Base-by-base conservation (phyloP, 2,113 vertebrate genomes). In the Phainopepla nitens region DNA sequence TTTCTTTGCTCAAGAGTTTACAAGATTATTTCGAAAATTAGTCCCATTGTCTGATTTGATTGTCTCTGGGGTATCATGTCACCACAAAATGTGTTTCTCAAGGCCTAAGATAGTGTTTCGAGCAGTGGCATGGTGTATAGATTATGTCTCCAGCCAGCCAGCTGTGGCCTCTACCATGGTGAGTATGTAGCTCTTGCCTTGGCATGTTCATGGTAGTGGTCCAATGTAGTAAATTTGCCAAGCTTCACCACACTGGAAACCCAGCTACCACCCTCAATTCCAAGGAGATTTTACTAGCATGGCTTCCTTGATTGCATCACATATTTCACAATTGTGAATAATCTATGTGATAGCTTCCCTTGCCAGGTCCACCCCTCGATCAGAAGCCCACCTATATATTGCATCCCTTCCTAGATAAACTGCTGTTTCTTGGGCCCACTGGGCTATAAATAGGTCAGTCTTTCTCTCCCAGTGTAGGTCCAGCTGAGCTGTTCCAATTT, bases 11-110 rank as follows among this genome's bases (percentile, higher is more conserved):
- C 19, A 51, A 24, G 44, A 44, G 6, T 50, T 80, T 50, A 33
- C 44, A 4, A 36, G 33, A 13, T 57, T 44, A 2, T 81, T 73
- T 66, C 11, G 13, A 51, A 24, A 58, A 33, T 9, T 1, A 58
- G 27, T 42, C 18, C 22, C 10, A 3, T 12, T 50, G 27, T 73
- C 19, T 58, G 15, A 66, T 28, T 39, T 0, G 0, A 1, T 57
- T 72, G 31, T 54, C 39, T 65, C 20, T 44, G 6, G 44, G 13
- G 15, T 66, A n/a, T 44, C 15, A 2, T 17, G 18, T 58, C 33
- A 4, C 33, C 23, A 33, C 13, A n/a, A 73, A 58, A 73, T 44
- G 17, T 57, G 24, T 53, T 16, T 61, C n/a, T 54, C 24, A n/a
- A 56, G 49, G 19, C 35, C 21, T 22, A 31, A 71, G 21, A 19